phyloP scores from a whole-genome alignment of 2,888 invertebrate species.

The Lottia gigantea region DNA sequence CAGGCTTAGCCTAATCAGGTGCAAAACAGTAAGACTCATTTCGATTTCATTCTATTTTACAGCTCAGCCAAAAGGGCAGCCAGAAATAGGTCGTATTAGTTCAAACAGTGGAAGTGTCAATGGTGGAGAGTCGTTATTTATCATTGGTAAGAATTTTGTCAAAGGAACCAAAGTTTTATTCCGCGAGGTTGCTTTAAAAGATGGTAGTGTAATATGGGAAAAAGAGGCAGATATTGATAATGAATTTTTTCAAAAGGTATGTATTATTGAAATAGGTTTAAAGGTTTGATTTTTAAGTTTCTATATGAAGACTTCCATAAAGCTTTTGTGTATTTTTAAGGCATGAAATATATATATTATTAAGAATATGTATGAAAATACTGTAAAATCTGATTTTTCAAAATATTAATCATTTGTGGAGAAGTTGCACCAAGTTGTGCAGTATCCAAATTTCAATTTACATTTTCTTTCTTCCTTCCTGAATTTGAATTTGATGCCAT shows the following conservation, averaged over 20 bases:
- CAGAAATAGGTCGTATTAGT: constrained; percentile 69
- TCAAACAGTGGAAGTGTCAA: constrained; percentile 44
- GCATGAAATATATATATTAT: too few species aligned
- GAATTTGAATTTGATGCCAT: constrained; percentile 23
- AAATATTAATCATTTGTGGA: too few species aligned
- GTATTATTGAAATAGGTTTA: constrained; percentile 2
- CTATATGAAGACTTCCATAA: neutral
- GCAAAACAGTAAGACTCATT: too few species aligned
- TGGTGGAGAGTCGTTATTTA: constrained; percentile 68
- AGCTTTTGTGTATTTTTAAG: too few species aligned
- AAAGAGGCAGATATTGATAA: constrained; percentile 67
- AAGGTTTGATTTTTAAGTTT: too few species aligned
- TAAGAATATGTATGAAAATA: too few species aligned
- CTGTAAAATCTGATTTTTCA: too few species aligned
- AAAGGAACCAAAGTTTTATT: constrained; percentile 67
- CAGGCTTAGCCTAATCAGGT: too few species aligned
- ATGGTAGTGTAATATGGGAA: constrained; percentile 63
- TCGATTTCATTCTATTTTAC: constrained; percentile 22
- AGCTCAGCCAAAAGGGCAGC: constrained; percentile 70
- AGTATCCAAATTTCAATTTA: too few species aligned
- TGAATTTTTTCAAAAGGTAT: constrained; percentile 67
- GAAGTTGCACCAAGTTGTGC: too few species aligned
- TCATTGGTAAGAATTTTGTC: constrained; percentile 70
- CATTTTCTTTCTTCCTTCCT: constrained; percentile 1
- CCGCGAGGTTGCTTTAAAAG: constrained; percentile 57